Evolutionary conservation across 2,888 invertebrate genomes (phyloP), one percentile per base, ranked within the genome.

Genomic region (Philopedon plagiatum): DNA sequence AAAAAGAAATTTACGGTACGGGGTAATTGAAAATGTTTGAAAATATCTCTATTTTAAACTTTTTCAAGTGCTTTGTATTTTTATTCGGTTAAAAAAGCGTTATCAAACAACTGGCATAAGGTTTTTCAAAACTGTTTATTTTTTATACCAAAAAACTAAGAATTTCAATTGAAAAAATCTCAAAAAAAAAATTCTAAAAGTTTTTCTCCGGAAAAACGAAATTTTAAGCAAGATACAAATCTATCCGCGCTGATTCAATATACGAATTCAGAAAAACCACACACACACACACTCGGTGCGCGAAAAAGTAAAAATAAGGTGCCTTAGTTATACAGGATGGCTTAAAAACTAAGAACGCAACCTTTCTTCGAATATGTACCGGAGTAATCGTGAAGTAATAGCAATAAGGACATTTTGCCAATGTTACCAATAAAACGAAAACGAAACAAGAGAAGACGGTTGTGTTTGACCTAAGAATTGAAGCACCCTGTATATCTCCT

Each of bases 301-400:
- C 11, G 18, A 41, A 46, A 21, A 54, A 54, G 29, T 29, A 49
- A 54, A 21, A 41, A 54, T 29, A 34, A 71, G 71, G 71, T 71
- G 71, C 71, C 71, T 71, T 71, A 71, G 71, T 71, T 66, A 71
- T 71, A 71, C 71, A 71, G 71, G 70, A 66, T 62, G 71, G 54
- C 32, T 60, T 51, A 23, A 54, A 39, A 54, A 34, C n/a, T 11
- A 11, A 44, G 41, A 54, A 23, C 46, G 23, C 46, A n/a, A 46
- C 5, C 23, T 46, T 46, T 46, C 5, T 19, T 41, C 13, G 7
- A n/a, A 15, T 15, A 9, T 18, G 15, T 46, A 21, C 21, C 23
- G 8, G 21, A 2, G 9, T 19, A 7, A 44, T 34, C 7, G 39
- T 13, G 5, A 23, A 54, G 18, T 23, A 29, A 69, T 56, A 57